Base-by-base conservation (phyloP, 2,888 invertebrate species). In the Campopleginae sp. region DNA sequence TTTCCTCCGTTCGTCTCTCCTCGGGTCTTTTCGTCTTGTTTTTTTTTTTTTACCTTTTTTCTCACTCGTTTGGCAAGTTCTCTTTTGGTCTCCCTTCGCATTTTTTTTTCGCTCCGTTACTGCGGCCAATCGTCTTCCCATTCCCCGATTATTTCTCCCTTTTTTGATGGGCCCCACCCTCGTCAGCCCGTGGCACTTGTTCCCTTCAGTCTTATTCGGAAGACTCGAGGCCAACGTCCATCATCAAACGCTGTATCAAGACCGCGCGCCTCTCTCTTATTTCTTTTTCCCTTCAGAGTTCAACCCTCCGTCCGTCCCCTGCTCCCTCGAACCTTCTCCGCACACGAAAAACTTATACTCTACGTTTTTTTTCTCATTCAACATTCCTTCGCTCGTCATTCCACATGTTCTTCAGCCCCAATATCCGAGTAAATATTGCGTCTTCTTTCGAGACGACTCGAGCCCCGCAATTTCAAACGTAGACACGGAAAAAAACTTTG, bases 141-240 rank as follows among this genome's bases (percentile, higher is more conserved):
- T 44, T 44, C 76, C 65, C 77, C 70, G 66, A 80, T 77, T 74
- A 51, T 48, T 77, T 80, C 54, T 66, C 68, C 61, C 71, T 46
- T 54, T 79, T 76, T 63, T 70, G 70, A 86, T 81, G 80, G 78
- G 84, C 80, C 81, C 80, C 84, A 80, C 80, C 80, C 74, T 66
- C 80, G 65, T 71, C 51, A 58, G 42, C 78, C 77, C 72, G 66
- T 79, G 38, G 88, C 86, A 82, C 86, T 88, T 88, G 87, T 87
- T 91, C 88, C 86, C 87, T 90, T 91, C 88, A 87, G 85, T 91
- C 90, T 92, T 91, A 89, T 91, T 92, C 87, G 88, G 90, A 88
- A 91, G 90, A 90, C 89, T 89, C 89, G 70, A 88, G 89, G 88
- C 89, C 90, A 88, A 90, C 88, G 89, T 92, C 89, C 90, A 89